Conservation (phyloP, 2,113 vertebrate species). For the Malurus cyaneus region DNA sequence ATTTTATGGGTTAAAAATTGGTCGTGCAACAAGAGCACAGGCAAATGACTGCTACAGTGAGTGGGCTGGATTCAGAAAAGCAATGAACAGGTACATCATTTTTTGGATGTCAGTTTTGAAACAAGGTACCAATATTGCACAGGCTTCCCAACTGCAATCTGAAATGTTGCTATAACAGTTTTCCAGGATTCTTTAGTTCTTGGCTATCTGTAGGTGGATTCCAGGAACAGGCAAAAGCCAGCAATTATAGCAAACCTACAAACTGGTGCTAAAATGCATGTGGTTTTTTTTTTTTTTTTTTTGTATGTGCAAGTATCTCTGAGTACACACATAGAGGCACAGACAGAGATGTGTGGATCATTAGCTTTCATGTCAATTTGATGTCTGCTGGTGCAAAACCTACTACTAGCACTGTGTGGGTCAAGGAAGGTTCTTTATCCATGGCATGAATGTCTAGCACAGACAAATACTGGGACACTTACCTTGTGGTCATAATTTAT, state of each 20-base stretch:
- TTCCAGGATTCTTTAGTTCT: slow-evolving; percentile 40
- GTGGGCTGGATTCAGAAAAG: background rate
- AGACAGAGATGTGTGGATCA: background rate
- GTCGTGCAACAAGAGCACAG: background rate
- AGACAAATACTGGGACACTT: background rate
- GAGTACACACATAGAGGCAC: background rate
- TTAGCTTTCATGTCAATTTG: background rate
- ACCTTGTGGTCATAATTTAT: background rate
- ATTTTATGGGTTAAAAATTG: background rate
- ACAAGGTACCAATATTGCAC: slow-evolving; percentile 8
- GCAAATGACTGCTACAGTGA: background rate
- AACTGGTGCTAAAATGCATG: background rate
- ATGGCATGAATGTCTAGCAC: no score
- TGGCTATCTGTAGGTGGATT: slow-evolving; percentile 44
- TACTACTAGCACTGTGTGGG: background rate
- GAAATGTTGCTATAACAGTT: slow-evolving; percentile 53
- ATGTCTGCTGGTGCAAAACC: background rate
- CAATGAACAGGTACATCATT: background rate
- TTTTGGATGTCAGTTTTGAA: slow-evolving; percentile 50
- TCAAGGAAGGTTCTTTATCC: background rate
- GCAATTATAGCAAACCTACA: slow-evolving; percentile 7
- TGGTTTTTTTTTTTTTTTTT: background rate
- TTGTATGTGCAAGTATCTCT: accelerated
- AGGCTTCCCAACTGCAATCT: slow-evolving; percentile 30
- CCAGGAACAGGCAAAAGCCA: background rate